Percentiles rank a stretch among this genome's conserved stretches.
Conservation (phyloP, 2,797 vertebrate species). For the Phataginus tricuspis region DNA sequence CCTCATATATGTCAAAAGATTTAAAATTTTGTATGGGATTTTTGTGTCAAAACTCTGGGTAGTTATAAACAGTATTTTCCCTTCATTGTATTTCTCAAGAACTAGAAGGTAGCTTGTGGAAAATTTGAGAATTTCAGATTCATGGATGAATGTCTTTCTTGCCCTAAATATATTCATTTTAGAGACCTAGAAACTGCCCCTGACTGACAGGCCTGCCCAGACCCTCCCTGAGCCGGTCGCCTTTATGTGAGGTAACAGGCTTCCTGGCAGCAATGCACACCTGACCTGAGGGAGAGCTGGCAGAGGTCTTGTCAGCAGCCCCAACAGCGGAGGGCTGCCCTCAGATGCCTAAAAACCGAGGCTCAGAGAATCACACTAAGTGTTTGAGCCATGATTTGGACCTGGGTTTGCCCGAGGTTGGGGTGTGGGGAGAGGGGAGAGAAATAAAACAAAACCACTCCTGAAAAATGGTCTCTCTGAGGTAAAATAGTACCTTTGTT, state of each 20-base stretch:
- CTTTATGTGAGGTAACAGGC: rapidly evolving
- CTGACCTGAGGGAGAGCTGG: not conserved
- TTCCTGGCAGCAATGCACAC: no score
- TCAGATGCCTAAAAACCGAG: not conserved
- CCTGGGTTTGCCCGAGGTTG: not conserved
- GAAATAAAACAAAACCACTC: not conserved
- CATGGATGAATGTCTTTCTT: not conserved
- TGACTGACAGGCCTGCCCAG: no score
- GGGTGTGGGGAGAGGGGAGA: not conserved
- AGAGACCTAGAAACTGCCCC: not conserved
- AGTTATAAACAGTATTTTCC: not conserved
- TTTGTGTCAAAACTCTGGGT: not conserved
- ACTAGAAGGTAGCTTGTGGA: not conserved
- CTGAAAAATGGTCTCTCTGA: not conserved
- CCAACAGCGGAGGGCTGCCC: not conserved
- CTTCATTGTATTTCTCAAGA: not conserved
- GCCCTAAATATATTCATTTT: not conserved
- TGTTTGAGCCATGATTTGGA: not conserved
- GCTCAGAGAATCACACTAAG: not conserved
- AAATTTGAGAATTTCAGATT: not conserved
- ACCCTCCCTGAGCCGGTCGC: not conserved
- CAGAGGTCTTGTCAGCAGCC: not conserved
- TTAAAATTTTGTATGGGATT: not conserved
- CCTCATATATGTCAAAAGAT: not conserved
- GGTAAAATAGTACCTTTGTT: not conserved